Conservation (phyloP, 2,113 vertebrate genomes). For the Nycticorax nycticorax region DNA sequence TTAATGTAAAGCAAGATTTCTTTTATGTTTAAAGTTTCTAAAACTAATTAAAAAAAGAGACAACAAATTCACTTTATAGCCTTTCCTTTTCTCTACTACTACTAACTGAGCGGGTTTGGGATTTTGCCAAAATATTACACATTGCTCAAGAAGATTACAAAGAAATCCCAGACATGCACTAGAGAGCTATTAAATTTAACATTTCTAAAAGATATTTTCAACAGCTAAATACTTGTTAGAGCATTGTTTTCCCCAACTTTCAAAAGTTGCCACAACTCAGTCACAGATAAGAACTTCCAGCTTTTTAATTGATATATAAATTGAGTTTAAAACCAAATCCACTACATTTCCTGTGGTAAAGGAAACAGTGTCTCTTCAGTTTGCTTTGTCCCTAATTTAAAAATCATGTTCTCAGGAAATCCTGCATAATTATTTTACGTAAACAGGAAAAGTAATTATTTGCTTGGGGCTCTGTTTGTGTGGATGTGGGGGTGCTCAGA, state of each 20-base stretch:
- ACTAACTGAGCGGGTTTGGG: constrained; percentile 45
- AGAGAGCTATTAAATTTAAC: constrained; percentile 60
- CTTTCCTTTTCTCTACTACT: constrained; percentile 54
- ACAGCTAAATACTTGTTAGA: constrained; percentile 46
- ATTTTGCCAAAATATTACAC: constrained; percentile 66
- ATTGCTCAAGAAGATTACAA: constrained; percentile 69
- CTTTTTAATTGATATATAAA: constrained; percentile 61
- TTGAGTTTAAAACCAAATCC: constrained; percentile 57
- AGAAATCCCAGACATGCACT: constrained; percentile 65
- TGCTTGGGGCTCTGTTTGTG: constrained; percentile 41
- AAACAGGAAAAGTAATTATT: constrained; percentile 74
- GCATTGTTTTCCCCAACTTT: constrained; percentile 37
- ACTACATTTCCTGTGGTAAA: constrained; percentile 66
- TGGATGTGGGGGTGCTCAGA: not conserved
- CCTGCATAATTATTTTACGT: constrained; percentile 62
- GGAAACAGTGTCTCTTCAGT: constrained; percentile 63
- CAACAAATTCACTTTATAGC: constrained; percentile 63
- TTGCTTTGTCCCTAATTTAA: constrained; percentile 69
- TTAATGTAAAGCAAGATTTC: constrained; percentile 60
- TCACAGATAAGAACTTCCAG: constrained; percentile 57
- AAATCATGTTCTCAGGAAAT: constrained; percentile 71
- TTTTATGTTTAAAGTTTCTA: constrained; percentile 50
- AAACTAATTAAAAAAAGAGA: constrained; percentile 54
- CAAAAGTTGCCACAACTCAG: constrained; percentile 31
- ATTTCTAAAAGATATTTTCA: constrained; percentile 71